Evolutionary conservation across 2,888 invertebrate genomes (phyloP).

Genomic region (Cataglyphis livida): DNA sequence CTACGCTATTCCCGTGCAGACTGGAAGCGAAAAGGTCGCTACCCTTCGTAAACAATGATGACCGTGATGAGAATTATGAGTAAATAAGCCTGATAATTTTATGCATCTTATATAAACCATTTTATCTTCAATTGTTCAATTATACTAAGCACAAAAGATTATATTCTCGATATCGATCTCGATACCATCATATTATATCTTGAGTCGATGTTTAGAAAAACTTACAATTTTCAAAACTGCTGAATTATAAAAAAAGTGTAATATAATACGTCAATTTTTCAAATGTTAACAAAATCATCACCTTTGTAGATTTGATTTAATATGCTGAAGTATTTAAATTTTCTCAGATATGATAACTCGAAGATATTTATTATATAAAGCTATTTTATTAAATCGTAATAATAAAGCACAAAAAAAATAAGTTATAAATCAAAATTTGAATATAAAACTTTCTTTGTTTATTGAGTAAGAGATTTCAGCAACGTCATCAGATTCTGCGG

Average conservation of each 20-base stretch:
- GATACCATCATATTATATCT: background rate
- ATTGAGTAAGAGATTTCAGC: slow-evolving; percentile 36
- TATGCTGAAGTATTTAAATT: background rate
- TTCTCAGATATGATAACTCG: background rate
- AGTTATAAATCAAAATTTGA: slow-evolving; percentile 11
- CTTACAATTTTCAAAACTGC: no score
- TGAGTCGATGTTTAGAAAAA: no score
- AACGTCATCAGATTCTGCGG: slow-evolving; percentile 53
- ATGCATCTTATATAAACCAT: slow-evolving; percentile 5
- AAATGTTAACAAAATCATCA: no score
- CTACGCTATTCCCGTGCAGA: slow-evolving; percentile 51
- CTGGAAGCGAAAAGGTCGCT: slow-evolving; percentile 62
- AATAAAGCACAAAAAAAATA: background rate
- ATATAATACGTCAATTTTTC: no score
- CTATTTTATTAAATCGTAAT: background rate
- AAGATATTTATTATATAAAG: slow-evolving; percentile 9
- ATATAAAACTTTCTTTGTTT: slow-evolving; percentile 18
- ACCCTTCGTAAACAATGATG: slow-evolving; percentile 64
- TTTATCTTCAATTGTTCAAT: background rate
- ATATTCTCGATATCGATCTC: background rate
- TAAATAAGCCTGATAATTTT: slow-evolving; percentile 5
- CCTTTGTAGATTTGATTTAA: no score
- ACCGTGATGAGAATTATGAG: slow-evolving; percentile 14
- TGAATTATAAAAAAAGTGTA: no score
- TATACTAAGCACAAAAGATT: background rate